These are phyloP conservation scores for Staurois parvus DNA, from an alignment of 2,797 vertebrate genomes.

Conservation along the genomic window DNA sequence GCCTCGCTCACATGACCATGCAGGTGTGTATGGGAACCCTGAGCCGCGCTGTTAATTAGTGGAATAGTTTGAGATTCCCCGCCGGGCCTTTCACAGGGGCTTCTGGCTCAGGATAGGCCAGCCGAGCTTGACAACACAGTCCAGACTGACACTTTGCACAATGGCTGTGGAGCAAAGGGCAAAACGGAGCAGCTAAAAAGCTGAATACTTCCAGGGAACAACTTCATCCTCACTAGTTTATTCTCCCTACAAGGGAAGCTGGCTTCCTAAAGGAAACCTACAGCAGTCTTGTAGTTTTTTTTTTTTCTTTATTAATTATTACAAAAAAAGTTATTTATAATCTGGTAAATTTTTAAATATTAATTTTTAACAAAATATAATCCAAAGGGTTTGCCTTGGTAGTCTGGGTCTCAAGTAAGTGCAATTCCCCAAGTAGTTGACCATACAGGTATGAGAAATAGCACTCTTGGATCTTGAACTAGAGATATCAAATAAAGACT, in stretches of 20 bases:
- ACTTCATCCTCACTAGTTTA: constrained; percentile 35
- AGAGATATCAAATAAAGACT: too few relatives aligned
- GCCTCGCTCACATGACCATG: constrained; percentile 80
- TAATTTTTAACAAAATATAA: too few relatives aligned
- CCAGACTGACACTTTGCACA: constrained; percentile 75
- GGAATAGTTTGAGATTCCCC: constrained; percentile 82
- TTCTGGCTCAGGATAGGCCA: constrained; percentile 57
- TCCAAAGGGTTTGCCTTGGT: too few relatives aligned
- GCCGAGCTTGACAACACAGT: constrained; percentile 65
- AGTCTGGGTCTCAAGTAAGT: too few relatives aligned
- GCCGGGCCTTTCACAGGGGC: constrained; percentile 81
- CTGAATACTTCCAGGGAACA: constrained; percentile 63
- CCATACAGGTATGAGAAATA: too few relatives aligned
- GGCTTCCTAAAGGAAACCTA: not conserved
- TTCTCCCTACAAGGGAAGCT: not conserved
- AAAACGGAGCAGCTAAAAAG: constrained; percentile 25
- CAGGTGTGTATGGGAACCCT: constrained; percentile 92
- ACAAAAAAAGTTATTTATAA: too few relatives aligned
- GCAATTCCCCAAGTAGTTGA: too few relatives aligned
- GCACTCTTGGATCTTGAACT: too few relatives aligned
- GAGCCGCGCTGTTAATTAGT: constrained; percentile 87
- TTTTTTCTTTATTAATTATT: too few relatives aligned
- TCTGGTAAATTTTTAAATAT: too few relatives aligned
- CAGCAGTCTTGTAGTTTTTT: too few relatives aligned
- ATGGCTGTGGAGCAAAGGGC: constrained; percentile 67